Percentiles rank a stretch among this genome's conserved stretches.
phyloP scores from a whole-genome alignment of 2,888 invertebrate species.

The Timema podura region DNA sequence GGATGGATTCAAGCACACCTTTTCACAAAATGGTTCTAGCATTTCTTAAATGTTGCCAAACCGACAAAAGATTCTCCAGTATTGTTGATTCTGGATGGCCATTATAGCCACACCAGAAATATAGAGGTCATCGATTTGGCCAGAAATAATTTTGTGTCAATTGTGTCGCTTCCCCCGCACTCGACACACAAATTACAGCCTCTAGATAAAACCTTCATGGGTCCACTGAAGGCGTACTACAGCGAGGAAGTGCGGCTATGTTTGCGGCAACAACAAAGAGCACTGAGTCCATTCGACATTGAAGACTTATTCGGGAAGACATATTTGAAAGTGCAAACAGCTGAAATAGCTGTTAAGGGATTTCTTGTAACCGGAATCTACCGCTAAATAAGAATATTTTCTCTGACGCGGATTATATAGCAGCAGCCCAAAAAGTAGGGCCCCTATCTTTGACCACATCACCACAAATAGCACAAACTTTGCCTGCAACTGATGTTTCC shows the following conservation, averaged over 20 bases:
- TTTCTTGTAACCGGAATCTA: background rate
- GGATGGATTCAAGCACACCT: conserved; percentile 16
- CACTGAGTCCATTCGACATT: conserved; percentile 11
- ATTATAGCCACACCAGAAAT: conserved; percentile 18
- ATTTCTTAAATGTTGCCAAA: conserved; percentile 2
- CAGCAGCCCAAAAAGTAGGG: background rate
- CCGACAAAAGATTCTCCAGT: conserved; percentile 14
- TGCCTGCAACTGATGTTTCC: too few species aligned
- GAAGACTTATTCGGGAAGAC: background rate
- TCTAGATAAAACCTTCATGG: conserved; percentile 19
- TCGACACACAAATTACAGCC: conserved; percentile 16
- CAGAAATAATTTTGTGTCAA: conserved; percentile 16
- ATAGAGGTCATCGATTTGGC: conserved; percentile 18
- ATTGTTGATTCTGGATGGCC: conserved; percentile 18
- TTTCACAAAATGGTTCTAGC: conserved; percentile 14
- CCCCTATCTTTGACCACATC: background rate
- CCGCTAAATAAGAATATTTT: background rate
- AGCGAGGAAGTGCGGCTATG: background rate
- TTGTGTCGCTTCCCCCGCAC: conserved; percentile 18
- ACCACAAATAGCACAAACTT: too few species aligned
- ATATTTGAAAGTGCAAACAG: conserved; percentile 4
- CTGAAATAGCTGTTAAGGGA: background rate
- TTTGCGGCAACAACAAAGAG: background rate
- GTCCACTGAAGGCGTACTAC: conserved; percentile 6
- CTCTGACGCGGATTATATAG: background rate